Evolutionary conservation across 2,113 vertebrate species (phyloP), one percentile per base, ranked within the genome.

Genomic region (Ramphastos sulfuratus): DNA sequence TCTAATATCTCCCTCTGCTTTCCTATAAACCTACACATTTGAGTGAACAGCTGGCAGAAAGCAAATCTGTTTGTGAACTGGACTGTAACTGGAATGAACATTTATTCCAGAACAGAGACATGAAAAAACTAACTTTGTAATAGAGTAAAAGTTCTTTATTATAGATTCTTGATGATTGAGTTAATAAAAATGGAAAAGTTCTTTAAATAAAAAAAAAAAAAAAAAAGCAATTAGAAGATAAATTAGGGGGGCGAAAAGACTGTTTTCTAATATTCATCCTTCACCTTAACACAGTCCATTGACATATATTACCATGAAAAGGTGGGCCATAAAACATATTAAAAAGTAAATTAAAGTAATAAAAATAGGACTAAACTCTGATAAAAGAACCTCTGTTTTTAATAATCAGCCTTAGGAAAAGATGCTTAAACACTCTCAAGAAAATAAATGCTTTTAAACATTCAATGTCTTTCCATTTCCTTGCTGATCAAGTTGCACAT

Each of bases 1-100:
- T 63, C 11, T 90, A 82, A 94, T 77, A 44, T 85, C 88, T 97
- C 96, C 84, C 94, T 92, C 59, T 86, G 65, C 92, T 82, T 92
- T 59, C 44, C 71, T 88, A 60, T 82, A 94, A 93, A 95, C 77
- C 71, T 55, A 21, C 46, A 13, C 90, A 60, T 94, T 89, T 80
- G 27, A 93, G 12, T 25, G 48, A 82, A 83, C 24, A 66, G 65
- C 58, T 71, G 77, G 65, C 35, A 74, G 48, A 81, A 82, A 82
- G 17, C 27, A 76, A 60, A 10, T 28, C 42, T 79, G 46, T 83
- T 33, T 72, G 52, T 72, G 35, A 93, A 90, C 67, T 42, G 71
- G 69, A 79, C 44, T 63, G 12, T 74, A 91, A 85, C 27, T 52
- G 78, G 94, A 96, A 92, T 65, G 42, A 95, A 76, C 35, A 87